Base-by-base conservation (phyloP, 2,888 invertebrate species). In the Nemurella pictetii region DNA sequence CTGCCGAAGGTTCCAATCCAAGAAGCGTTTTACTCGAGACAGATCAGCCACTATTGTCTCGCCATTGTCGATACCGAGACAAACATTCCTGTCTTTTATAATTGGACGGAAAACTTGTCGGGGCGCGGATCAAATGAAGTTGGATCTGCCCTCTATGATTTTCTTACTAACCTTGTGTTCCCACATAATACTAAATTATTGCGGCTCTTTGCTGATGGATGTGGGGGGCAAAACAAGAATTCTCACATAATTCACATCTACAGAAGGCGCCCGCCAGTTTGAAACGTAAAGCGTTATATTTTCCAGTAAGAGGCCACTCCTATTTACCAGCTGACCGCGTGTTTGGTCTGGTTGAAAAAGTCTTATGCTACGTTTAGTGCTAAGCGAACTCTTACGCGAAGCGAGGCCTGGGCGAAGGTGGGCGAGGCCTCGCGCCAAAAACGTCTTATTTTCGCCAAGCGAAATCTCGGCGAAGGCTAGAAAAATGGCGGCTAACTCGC, bases 211-310 rank as follows among this genome's bases (percentile, higher is more conserved):
- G 80, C 80, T 15, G 80, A 80, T 32, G 80, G 80, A 4, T 80
- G 80, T 20, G 80, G 80, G 25, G 80, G 80, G 3, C 80, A 80
- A 20, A 80, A 80, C 26, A 80, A 80, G 28, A 80, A 80, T 25
- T 74, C 74, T 15, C 74, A 74, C 26, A 74, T 89, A 75, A 84
- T 89, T 35, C 87, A 88, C 80, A 82, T 87, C 26, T 87, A 88
- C 83, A 87, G 30, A 85, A 87, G 85, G 86, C 87, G 26, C 88
- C 88, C 73, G 26, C 74, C 26, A 25, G 5, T 25, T 4, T 74
- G 5, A 84, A 84, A 83, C 84, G 85, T 83, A 80, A 88, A 35
- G 82, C 87, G 84, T 83, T 87, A 32, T 87, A 86, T 30, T 87
- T 87, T 85, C 85, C 86, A 29, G 85, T 87, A 78, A 77, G 84